These are phyloP conservation scores for Syngnathus typhle DNA, from an alignment of 2,113 vertebrate species.

Conservation along the genomic window DNA sequence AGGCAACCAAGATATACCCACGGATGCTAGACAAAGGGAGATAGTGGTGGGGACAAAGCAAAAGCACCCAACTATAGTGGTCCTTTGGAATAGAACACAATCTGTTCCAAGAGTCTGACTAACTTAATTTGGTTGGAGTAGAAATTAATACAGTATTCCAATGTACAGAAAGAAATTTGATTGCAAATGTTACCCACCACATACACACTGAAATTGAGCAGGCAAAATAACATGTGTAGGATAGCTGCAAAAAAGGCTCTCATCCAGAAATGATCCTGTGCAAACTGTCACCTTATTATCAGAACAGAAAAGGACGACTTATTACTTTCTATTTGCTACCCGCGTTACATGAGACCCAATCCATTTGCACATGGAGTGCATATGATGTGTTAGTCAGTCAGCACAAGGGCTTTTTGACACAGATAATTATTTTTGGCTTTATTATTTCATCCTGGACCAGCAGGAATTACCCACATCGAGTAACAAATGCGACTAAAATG, in stretches of 20 bases:
- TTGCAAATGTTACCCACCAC: constrained; percentile 9
- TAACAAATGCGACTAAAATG: background rate
- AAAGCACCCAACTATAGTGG: background rate
- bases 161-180: constrained; percentile 7
- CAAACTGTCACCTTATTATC: constrained; percentile 59
- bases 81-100: no score
- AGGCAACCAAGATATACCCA: constrained; percentile 29
- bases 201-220: background rate
- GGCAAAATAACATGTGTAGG: constrained; percentile 26
- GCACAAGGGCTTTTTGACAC: constrained; percentile 20
- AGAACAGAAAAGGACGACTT: constrained; percentile 37
- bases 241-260: constrained; percentile 26
- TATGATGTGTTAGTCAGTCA: constrained; percentile 30
- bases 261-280: constrained; percentile 40
- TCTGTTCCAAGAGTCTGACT: no score
- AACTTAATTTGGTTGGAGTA: no score
- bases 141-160: no score
- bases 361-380: constrained; percentile 26
- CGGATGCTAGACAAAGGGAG: background rate
- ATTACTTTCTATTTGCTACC: constrained; percentile 20
- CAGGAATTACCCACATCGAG: background rate
- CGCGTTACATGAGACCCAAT: constrained; percentile 23
- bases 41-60: background rate
- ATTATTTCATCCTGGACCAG: background rate
- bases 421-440: constrained; percentile 3